Conservation (phyloP, 2,113 vertebrate genomes). For the Otis tarda region DNA sequence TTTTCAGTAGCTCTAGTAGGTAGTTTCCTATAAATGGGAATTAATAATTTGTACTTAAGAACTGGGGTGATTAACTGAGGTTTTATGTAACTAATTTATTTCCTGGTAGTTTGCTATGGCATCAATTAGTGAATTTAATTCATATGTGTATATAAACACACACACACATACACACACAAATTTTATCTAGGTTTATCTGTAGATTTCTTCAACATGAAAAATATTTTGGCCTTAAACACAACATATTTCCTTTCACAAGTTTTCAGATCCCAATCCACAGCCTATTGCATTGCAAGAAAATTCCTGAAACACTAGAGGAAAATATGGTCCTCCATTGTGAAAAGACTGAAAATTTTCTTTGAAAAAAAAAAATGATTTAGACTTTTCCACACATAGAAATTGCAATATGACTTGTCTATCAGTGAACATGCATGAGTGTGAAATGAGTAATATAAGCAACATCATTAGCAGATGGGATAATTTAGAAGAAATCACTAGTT, state of each 20-base stretch:
- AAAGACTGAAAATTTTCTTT: neutral
- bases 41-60: neutral
- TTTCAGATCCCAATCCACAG: neutral
- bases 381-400: neutral
- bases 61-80: neutral
- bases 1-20: neutral
- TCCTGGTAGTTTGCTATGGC: neutral
- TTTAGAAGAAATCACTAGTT: neutral
- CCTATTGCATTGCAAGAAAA: neutral
- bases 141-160: neutral
- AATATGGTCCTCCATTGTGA: neutral
- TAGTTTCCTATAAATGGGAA: neutral
- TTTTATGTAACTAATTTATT: neutral
- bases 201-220: neutral
- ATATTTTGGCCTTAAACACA: neutral
- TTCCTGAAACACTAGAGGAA: neutral
- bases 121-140: neutral
- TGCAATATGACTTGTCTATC: neutral
- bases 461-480: neutral
- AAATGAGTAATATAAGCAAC: neutral
- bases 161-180: fast-evolving
- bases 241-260: neutral
- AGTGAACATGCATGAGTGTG: neutral
- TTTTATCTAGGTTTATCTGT: neutral
- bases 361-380: neutral